These are phyloP conservation scores for Gasterosteus nipponicus DNA, from an alignment of 2,113 vertebrate genomes.

Conservation along the genomic window DNA sequence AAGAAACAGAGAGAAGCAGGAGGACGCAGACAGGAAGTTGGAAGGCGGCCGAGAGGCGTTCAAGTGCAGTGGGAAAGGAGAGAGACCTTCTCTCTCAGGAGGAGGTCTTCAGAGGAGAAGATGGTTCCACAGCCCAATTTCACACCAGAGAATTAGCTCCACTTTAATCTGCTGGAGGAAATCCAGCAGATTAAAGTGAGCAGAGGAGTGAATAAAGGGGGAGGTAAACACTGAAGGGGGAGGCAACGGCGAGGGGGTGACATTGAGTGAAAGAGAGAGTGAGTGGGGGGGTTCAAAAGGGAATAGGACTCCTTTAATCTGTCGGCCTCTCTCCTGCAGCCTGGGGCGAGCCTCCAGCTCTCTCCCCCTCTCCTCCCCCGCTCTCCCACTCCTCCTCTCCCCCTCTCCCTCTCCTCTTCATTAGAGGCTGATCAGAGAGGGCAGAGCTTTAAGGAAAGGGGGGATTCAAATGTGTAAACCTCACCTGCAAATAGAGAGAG, in stretches of 20 bases:
- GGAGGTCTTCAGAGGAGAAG: slow-evolving; percentile 9
- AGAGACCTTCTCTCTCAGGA: background rate
- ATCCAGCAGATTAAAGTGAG: background rate
- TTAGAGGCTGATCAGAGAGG: slow-evolving; percentile 52
- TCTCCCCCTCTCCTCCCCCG: background rate
- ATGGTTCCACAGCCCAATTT: slow-evolving; percentile 1
- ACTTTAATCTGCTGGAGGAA: background rate
- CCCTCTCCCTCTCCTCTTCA: slow-evolving; percentile 35
- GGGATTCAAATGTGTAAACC: background rate
- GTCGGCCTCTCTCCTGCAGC: slow-evolving; percentile 50
- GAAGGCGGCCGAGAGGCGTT: slow-evolving; percentile 1
- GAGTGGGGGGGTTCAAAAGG: slow-evolving; percentile 55
- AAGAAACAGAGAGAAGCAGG: background rate
- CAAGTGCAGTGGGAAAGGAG: slow-evolving; percentile 40
- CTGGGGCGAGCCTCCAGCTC: slow-evolving; percentile 64
- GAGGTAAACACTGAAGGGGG: background rate
- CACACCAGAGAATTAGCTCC: slow-evolving; percentile 10
- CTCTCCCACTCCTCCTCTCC: slow-evolving; percentile 8
- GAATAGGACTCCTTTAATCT: slow-evolving; percentile 68
- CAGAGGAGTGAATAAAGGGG: slow-evolving; percentile 30
- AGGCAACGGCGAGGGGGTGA: slow-evolving; percentile 2
- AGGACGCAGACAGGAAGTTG: background rate
- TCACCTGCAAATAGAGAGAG: slow-evolving; percentile 6
- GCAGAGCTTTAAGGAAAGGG: slow-evolving; percentile 21
- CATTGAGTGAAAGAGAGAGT: slow-evolving; percentile 29